phyloP scores from a whole-genome alignment of 2,797 vertebrate genomes.

The Tachyglossus aculeatus region DNA sequence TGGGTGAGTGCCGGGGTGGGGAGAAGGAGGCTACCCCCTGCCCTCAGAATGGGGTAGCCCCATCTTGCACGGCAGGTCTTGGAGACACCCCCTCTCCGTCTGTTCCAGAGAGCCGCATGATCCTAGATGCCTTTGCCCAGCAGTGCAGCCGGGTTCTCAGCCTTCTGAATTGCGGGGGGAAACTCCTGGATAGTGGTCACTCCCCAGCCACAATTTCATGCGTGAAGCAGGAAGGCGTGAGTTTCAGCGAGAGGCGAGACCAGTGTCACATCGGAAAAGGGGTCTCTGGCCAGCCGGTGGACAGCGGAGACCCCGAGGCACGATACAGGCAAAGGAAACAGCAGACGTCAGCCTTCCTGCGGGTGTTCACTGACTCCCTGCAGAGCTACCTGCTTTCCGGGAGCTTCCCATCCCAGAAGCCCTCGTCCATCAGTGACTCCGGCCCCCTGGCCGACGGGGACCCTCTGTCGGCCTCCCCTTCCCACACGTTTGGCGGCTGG shows the following conservation, averaged over 20 bases:
- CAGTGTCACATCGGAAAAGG: conserved; percentile 81
- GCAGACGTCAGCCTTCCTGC: conserved; percentile 92
- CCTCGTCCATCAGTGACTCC: conserved; percentile 78
- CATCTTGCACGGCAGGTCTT: conserved; percentile 41
- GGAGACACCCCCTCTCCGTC: conserved; percentile 60
- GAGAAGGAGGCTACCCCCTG: too few species aligned
- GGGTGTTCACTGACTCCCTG: conserved; percentile 96
- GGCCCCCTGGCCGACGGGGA: conserved; percentile 80
- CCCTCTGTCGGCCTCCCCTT: conserved; percentile 83
- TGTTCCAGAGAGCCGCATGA: conserved; percentile 91
- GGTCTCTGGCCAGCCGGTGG: conserved; percentile 78
- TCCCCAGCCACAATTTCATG: conserved; percentile 82
- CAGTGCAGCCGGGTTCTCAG: conserved; percentile 97
- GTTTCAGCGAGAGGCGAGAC: conserved; percentile 76
- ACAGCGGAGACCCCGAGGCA: conserved; percentile 83
- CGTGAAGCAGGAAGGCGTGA: conserved; percentile 89
- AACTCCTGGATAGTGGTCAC: conserved; percentile 86
- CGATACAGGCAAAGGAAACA: conserved; percentile 90
- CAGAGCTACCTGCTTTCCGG: conserved; percentile 94
- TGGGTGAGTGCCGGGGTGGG: too few species aligned
- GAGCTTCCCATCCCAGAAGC: conserved; percentile 77
- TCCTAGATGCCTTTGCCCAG: conserved; percentile 97
- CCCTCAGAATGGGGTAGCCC: too few species aligned
- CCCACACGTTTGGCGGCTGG: conserved; percentile 91
- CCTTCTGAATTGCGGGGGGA: conserved; percentile 92